Evolutionary conservation across 2,113 vertebrate genomes (phyloP).

Genomic region (Anarhynchus alexandrinus): DNA sequence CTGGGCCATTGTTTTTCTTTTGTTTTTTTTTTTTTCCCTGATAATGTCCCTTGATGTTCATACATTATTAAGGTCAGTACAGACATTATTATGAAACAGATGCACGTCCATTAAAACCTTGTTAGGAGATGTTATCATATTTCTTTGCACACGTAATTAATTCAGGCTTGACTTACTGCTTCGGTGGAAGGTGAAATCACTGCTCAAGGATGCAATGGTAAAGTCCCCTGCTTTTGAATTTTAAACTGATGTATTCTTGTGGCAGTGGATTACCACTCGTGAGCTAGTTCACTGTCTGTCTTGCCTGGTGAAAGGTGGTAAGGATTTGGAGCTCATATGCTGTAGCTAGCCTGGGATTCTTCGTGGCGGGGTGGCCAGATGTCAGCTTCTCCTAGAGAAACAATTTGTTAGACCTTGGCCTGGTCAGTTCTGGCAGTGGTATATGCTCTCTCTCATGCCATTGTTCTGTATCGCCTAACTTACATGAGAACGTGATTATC

Average conservation of each 20-base stretch:
- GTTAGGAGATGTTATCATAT: not conserved
- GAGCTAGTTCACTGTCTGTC: not conserved
- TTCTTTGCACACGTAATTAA: constrained; percentile 19
- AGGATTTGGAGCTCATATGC: not conserved
- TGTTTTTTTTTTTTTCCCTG: not conserved
- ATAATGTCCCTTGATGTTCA: not conserved
- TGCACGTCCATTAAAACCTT: not conserved
- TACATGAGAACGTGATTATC: not conserved
- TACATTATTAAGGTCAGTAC: not conserved
- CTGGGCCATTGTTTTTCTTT: not conserved
- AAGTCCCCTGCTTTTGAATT: not conserved
- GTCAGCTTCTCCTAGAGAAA: not conserved
- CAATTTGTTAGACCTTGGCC: not conserved
- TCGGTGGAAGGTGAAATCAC: not conserved
- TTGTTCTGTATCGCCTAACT: not conserved
- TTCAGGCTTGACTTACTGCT: constrained; percentile 4
- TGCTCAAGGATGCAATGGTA: not conserved
- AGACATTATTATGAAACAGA: not conserved
- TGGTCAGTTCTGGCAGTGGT: not conserved
- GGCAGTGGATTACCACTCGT: not conserved
- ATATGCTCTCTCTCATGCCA: not conserved
- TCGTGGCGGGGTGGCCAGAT: not conserved
- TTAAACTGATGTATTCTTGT: not conserved
- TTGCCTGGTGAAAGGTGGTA: not conserved
- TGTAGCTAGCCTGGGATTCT: not conserved